Evolutionary conservation across 2,797 vertebrate species (phyloP), one percentile per base, ranked within the genome.

Genomic region (Distichodus sexfasciatus): DNA sequence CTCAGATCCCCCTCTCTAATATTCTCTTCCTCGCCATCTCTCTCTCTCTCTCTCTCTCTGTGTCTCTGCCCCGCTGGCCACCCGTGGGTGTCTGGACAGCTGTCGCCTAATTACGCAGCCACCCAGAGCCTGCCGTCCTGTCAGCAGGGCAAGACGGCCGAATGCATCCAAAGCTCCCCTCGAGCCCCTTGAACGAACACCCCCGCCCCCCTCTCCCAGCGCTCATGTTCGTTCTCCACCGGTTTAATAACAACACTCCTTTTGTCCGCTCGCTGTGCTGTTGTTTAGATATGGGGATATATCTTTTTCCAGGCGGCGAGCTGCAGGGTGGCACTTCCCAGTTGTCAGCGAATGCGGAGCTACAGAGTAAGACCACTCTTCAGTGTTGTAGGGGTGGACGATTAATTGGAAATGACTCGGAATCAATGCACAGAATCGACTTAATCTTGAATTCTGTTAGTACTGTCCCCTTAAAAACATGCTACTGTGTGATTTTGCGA

Each of bases 71-170:
- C 28, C 48, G 48, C 23, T 40, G 24, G 58, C 59, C 21, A 59
- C 65, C 74, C 61, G 74, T 69, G 67, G 78, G 72, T 68, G 72
- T 71, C 77, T 80, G 78, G 79, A 72, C 77, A 80, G 78, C 78
- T 83, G 78, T 79, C 67, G 64, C 66, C 74, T 79, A 83, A 80
- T 83, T 80, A 83, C 65, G 17, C 64, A 71, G 72, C 77, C 70
- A 66, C 75, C 75, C 71, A 69, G 76, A 71, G 61, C 70, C 63
- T 60, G 63, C 76, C 63, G 66, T 55, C 51, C 73, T 78, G 66
- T 77, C 62, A 63, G 40, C 65, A 48, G 46, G 69, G 40, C 60
- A 12, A 59, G 63, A 23, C n/a, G n/a, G n/a, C n/a, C 55, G 38
- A 60, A 60, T 40, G 55, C 55, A 43, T 40, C 63, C 55, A 38